A percentile compares a stretch with the other conserved stretches of the same genome.
phyloP scores from a whole-genome alignment of 2,797 vertebrate genomes.

The Lepus townsendii region DNA sequence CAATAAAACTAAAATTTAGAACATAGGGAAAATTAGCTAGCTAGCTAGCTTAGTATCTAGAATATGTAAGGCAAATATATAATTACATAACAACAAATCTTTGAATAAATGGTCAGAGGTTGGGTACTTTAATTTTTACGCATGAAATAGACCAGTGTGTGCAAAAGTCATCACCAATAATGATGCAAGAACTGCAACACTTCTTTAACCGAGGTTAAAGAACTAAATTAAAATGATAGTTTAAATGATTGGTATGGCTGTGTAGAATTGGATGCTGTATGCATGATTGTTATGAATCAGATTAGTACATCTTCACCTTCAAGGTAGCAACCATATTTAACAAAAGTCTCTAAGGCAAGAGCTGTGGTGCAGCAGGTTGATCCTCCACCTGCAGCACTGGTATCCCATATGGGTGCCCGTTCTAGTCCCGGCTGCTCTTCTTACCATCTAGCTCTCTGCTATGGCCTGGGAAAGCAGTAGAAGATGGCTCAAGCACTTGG shows the following conservation, averaged over 20 bases:
- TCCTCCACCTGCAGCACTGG: too few species aligned
- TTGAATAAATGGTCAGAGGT: neutral
- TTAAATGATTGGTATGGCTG: neutral
- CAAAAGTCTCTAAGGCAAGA: neutral
- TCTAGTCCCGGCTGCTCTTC: too few species aligned
- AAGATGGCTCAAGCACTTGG: too few species aligned
- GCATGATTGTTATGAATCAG: neutral
- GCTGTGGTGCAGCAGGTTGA: too few species aligned
- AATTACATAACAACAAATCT: neutral
- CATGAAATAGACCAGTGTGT: neutral
- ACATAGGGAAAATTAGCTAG: too few species aligned
- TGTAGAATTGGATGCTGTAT: neutral
- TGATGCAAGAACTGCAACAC: neutral
- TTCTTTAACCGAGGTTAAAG: neutral
- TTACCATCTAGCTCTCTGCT: too few species aligned
- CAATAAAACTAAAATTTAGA: neutral
- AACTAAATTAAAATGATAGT: neutral
- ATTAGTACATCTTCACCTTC: neutral
- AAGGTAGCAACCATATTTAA: conserved; percentile 10
- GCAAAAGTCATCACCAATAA: neutral
- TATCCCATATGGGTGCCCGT: too few species aligned
- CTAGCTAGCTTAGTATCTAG: neutral
- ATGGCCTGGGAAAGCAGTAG: too few species aligned
- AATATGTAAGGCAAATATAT: neutral
- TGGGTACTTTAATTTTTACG: neutral